phyloP scores from a whole-genome alignment of 2,888 invertebrate genomes.

The Tuberolachnus salignus region DNA sequence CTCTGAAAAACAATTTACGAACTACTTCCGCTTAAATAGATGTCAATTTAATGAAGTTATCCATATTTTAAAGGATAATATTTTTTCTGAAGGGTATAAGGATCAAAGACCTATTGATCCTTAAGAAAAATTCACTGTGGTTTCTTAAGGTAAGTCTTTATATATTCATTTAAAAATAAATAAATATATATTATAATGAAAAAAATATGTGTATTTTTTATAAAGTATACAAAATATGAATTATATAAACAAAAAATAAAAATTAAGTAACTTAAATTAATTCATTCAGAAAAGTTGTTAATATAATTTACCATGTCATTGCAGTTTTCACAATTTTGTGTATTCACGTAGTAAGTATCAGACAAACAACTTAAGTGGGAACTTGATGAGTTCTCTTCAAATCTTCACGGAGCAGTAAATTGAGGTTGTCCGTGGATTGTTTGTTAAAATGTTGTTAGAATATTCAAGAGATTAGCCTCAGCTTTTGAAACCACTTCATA shows the following conservation, averaged over 20 bases:
- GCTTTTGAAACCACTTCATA: conserved; percentile 13
- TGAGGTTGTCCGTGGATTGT: conserved; percentile 1
- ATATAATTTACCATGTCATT: conserved; percentile 18
- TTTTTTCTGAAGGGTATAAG: conserved; percentile 13
- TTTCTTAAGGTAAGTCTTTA: conserved; percentile 14
- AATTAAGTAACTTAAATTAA: conserved; percentile 12
- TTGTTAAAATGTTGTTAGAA: background rate
- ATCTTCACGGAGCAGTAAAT: conserved; percentile 8
- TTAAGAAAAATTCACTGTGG: conserved; percentile 11
- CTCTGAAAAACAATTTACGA: conserved; percentile 25
- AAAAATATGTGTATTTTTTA: background rate
- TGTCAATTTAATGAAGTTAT: conserved; percentile 18
- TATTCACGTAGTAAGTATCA: conserved; percentile 14
- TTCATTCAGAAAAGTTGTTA: conserved; percentile 10
- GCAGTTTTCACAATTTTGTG: conserved; percentile 10
- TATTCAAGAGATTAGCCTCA: conserved; percentile 7
- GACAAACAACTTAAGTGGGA: conserved; percentile 3
- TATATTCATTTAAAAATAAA: conserved; percentile 12
- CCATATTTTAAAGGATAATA: conserved; percentile 13
- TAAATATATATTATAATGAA: too few relatives aligned
- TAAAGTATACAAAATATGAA: conserved; percentile 10
- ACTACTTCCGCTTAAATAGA: conserved; percentile 22
- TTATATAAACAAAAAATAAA: conserved; percentile 14
- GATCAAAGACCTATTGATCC: conserved; percentile 30
- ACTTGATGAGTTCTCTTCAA: conserved; percentile 13